Base-by-base conservation (phyloP, 2,113 vertebrate genomes). In the Lates calcarifer region DNA sequence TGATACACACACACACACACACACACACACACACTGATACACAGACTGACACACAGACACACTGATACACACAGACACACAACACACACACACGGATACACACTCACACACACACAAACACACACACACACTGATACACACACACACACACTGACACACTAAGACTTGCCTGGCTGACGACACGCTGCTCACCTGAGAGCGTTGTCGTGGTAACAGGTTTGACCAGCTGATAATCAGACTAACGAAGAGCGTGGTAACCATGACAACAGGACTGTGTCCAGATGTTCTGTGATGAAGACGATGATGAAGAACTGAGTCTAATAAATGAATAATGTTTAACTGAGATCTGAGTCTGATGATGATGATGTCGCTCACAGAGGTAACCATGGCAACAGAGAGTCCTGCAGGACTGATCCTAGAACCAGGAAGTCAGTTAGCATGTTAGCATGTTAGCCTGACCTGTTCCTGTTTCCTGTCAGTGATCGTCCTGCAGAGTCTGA, bases 271-370 rank as follows among this genome's bases (percentile, higher is more conserved):
- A 67, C 37, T 57, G 5, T 45, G 10, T 37, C 35, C 35, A 28
- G 57, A 33, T 24, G 41, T 47, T 26, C 39, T 18, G 14, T 68
- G 49, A 41, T 53, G 51, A 56, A 17, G 26, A 81, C 31, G 65
- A 43, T 33, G 41, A 61, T 47, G 18, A 45, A 18, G 20, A 53
- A 10, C 62, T 56, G 37, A 45, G 13, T 68, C 10, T 75, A 76
- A 79, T 76, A 58, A 83, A 87, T 64, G 66, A 76, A 15, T 73
- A 14, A 77, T 37, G 49, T 51, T 8, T 77, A 56, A 81, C 28
- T 20, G 3, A 53, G 3, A 10, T 53, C 9, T 53, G 49, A 11
- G 49, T 53, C 22, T 53, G 49, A 53, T 53, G 49, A 55, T 55
- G 51, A 55, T 20, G 11, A 49, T 9, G 43, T n/a, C n/a, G n/a